phyloP scores from a whole-genome alignment of 2,113 vertebrate genomes.

The Scomber scombrus region DNA sequence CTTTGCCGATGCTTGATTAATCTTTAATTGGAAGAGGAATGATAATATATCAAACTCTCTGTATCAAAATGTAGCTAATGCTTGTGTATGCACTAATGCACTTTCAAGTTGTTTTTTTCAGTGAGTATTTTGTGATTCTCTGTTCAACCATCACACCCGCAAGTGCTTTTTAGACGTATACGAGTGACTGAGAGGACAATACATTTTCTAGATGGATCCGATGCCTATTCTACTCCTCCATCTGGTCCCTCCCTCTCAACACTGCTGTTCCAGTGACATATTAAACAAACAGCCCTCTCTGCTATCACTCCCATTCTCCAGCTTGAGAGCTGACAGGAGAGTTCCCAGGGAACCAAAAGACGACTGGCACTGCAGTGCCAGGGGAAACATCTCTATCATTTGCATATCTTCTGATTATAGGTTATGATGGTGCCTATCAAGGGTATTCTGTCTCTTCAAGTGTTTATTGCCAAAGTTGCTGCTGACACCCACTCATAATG shows the following conservation, averaged over 20 bases:
- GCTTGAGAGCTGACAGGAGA: conserved; percentile 63
- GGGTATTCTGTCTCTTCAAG: conserved; percentile 61
- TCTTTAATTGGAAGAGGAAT: conserved; percentile 28
- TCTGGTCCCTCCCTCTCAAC: conserved; percentile 68
- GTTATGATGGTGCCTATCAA: conserved; percentile 70
- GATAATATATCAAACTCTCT: neutral
- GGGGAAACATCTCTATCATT: conserved; percentile 64
- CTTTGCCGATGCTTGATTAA: conserved; percentile 43
- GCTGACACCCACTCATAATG: conserved; percentile 36
- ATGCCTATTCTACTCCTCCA: conserved; percentile 53
- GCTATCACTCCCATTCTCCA: conserved; percentile 65
- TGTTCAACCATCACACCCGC: conserved; percentile 12
- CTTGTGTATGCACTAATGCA: conserved; percentile 9
- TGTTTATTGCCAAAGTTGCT: conserved; percentile 54
- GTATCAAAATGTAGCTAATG: conserved; percentile 10
- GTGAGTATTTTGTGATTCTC: conserved; percentile 8
- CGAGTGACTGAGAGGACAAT: conserved; percentile 52
- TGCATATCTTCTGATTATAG: conserved; percentile 75
- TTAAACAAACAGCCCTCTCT: conserved; percentile 75
- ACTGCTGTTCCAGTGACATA: conserved; percentile 67
- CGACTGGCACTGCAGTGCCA: conserved; percentile 56
- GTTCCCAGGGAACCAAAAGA: conserved; percentile 61
- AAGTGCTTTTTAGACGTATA: conserved; percentile 22
- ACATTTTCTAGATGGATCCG: conserved; percentile 51
- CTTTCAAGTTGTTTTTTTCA: conserved; percentile 5